Evolutionary conservation across 2,113 vertebrate genomes (phyloP).

Genomic region (Oncorhynchus nerka): DNA sequence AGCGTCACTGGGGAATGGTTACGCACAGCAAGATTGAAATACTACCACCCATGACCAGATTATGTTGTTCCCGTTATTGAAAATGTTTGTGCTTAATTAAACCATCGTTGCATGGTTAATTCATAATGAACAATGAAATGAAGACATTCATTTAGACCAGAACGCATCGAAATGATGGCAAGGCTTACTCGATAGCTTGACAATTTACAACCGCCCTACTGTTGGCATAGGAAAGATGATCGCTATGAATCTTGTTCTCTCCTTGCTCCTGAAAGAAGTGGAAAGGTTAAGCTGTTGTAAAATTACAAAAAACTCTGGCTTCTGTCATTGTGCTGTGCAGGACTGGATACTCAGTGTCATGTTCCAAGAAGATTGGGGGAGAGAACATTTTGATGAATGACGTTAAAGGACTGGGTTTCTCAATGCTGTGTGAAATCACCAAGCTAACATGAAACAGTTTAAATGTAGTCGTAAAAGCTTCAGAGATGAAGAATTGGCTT

Average conservation of each 20-base stretch:
- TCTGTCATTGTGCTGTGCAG: not conserved
- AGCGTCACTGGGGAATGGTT: conserved; percentile 42
- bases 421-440: not conserved
- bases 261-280: not conserved
- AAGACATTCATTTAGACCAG: conserved; percentile 28
- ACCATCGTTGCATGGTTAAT: conserved; percentile 60
- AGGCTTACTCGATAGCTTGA: no score
- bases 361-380: not conserved
- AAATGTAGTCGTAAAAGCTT: not conserved
- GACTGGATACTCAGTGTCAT: not conserved
- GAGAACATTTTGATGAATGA: not conserved
- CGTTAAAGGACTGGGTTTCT: not conserved
- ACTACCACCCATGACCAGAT: conserved; percentile 52
- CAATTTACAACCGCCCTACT: no score
- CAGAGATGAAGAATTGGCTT: not conserved
- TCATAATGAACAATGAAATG: conserved; percentile 46
- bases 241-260: not conserved
- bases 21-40: conserved; percentile 59
- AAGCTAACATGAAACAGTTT: not conserved
- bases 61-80: conserved; percentile 40
- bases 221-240: not conserved
- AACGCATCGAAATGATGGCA: not conserved
- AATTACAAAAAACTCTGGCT: no score
- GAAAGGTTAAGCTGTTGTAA: no score
- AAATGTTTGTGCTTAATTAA: conserved; percentile 23